Evolutionary conservation across 2,888 invertebrate genomes (phyloP).

Genomic region (Drosophila kokeensis): DNA sequence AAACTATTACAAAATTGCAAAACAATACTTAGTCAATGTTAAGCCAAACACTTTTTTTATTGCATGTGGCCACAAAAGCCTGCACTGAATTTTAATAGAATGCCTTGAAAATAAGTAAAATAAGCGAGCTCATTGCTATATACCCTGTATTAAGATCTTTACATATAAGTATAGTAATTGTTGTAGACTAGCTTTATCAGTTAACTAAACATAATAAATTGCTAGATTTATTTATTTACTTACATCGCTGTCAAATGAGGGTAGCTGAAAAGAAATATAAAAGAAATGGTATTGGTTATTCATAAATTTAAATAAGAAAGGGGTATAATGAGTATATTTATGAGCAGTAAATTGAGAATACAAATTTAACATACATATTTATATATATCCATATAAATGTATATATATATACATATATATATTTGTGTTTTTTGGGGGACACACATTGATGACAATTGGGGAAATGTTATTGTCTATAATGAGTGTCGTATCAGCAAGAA

Average conservation of each 20-base stretch:
- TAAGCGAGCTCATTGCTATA: not conserved
- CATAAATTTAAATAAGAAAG: not conserved
- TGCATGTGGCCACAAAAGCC: not conserved
- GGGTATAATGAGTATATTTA: not conserved
- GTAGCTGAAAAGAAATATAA: slow-evolving; percentile 66
- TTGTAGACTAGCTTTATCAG: not conserved
- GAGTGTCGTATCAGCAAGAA: not conserved
- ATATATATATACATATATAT: not conserved
- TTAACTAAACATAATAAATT: not conserved
- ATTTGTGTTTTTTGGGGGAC: not conserved
- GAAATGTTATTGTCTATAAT: not conserved
- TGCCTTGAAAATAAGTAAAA: not conserved
- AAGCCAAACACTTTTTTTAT: not conserved
- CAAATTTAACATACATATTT: not conserved
- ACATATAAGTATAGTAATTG: not conserved
- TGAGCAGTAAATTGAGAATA: not conserved
- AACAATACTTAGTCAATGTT: not conserved
- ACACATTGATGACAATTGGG: not conserved
- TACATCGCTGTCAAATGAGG: slow-evolving; percentile 81
- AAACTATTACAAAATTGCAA: not conserved
- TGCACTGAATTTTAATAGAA: not conserved
- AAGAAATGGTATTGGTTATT: slow-evolving; percentile 13
- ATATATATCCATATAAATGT: too few relatives aligned
- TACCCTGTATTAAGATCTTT: not conserved
- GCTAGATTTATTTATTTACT: slow-evolving; percentile 33